Conservation (phyloP, 2,888 invertebrate species). For the Chironomus tentans region DNA sequence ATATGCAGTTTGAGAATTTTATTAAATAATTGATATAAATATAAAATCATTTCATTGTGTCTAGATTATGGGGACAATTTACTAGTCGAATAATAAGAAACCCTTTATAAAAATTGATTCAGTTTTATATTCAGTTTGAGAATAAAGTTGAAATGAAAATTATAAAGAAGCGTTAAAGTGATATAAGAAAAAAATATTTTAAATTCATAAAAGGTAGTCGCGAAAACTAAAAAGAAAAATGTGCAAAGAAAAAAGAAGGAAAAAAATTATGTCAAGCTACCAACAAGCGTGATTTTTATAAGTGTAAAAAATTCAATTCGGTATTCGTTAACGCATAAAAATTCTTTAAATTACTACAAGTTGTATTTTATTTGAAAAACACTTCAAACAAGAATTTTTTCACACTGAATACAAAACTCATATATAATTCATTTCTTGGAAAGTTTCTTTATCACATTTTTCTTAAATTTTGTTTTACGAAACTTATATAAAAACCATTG, state of each 20-base stretch:
- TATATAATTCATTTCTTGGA: constrained; percentile 11
- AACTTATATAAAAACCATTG: too few species aligned
- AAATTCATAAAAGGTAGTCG: constrained; percentile 11
- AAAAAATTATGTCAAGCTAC: constrained; percentile 21
- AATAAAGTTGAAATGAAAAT: too few species aligned
- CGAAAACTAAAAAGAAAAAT: not conserved
- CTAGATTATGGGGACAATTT: too few species aligned
- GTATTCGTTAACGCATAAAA: constrained; percentile 22
- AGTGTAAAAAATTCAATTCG: constrained; percentile 16
- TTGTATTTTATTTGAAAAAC: constrained; percentile 24
- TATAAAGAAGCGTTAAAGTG: too few species aligned
- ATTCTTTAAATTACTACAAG: constrained; percentile 26
- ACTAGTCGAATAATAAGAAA: too few species aligned
- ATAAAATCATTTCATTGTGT: too few species aligned
- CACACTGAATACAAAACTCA: constrained; percentile 23
- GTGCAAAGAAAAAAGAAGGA: not conserved
- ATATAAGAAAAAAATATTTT: not conserved
- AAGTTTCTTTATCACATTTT: not conserved
- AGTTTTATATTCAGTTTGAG: too few species aligned
- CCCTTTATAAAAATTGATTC: too few species aligned
- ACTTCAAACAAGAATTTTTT: constrained; percentile 19
- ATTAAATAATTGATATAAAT: too few species aligned
- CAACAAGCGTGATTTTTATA: constrained; percentile 27
- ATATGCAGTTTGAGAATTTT: too few species aligned
- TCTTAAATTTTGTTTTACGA: too few species aligned